A percentile compares a stretch with the other conserved stretches of the same genome.
phyloP scores from a whole-genome alignment of 2,113 vertebrate species.

The Chiloscyllium plagiosum region DNA sequence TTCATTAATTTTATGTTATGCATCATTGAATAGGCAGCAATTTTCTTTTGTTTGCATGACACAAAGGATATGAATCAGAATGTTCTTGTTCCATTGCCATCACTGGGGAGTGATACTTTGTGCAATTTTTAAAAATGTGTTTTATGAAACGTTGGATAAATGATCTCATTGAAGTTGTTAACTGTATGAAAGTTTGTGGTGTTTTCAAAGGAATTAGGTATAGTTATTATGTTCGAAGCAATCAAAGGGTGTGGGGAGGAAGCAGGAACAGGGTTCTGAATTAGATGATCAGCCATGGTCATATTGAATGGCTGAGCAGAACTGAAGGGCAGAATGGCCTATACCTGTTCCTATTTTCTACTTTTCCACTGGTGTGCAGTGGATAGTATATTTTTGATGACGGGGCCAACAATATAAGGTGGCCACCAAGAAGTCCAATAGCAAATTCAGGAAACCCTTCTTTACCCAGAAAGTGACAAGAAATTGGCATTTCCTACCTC shows the following conservation, averaged over 20 bases:
- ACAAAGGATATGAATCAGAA: background rate
- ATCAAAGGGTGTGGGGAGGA: no score
- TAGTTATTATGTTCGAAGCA: no score
- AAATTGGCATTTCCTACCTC: background rate
- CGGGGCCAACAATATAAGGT: background rate
- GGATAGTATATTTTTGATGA: no score
- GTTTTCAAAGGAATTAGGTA: no score
- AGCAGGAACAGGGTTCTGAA: no score
- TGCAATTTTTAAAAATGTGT: background rate
- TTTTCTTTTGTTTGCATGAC: background rate
- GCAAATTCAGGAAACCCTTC: background rate
- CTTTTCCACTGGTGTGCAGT: no score
- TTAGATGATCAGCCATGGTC: no score
- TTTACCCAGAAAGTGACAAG: background rate
- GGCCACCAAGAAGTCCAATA: background rate
- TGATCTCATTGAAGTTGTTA: background rate
- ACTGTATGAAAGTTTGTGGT: background rate
- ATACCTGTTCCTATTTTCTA: no score
- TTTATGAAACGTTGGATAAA: background rate
- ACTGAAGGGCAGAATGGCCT: no score
- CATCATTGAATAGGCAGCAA: background rate
- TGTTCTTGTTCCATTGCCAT: background rate
- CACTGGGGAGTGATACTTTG: background rate
- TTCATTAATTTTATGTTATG: background rate
- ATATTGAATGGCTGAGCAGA: no score